Conservation (phyloP, 2,797 vertebrate species). For the Gymnoscopelus microlampas region DNA sequence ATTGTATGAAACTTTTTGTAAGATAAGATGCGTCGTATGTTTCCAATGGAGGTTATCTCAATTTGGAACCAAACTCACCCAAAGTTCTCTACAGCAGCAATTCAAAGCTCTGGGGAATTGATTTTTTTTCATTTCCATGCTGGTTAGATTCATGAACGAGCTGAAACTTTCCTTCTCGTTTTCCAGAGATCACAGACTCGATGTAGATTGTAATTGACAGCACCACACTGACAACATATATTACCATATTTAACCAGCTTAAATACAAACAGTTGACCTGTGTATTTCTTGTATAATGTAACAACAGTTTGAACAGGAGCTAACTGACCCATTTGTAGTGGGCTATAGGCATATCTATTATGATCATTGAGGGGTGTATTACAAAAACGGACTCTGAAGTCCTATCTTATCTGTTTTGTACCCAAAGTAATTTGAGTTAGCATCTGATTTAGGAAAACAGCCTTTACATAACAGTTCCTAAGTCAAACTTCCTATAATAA, state of each 20-base stretch:
- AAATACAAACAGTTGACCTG: slow-evolving; percentile 49
- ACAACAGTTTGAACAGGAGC: slow-evolving; percentile 17
- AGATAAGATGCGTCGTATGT: too few relatives aligned
- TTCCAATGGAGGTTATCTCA: background rate
- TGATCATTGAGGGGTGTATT: slow-evolving; percentile 1
- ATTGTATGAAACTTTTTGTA: too few relatives aligned
- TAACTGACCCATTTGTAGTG: slow-evolving; percentile 15
- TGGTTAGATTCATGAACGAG: too few relatives aligned
- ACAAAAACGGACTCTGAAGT: too few relatives aligned
- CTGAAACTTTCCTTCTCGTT: slow-evolving; percentile 12
- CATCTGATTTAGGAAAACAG: too few relatives aligned
- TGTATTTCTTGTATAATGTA: slow-evolving; percentile 22
- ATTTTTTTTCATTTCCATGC: slow-evolving; percentile 1
- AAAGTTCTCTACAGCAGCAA: background rate
- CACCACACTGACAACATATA: slow-evolving; percentile 32
- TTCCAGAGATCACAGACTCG: slow-evolving; percentile 46
- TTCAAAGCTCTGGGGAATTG: slow-evolving; percentile 21
- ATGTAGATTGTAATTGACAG: slow-evolving; percentile 43
- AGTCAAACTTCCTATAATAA: too few relatives aligned
- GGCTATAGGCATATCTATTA: slow-evolving; percentile 3
- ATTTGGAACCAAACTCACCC: background rate
- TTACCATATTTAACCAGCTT: slow-evolving; percentile 18
- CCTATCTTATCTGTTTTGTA: too few relatives aligned
- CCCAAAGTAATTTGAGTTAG: too few relatives aligned
- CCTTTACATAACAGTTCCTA: too few relatives aligned